Evolutionary conservation across 2,888 invertebrate species (phyloP).

Genomic region (Ptychoptera albimana): DNA sequence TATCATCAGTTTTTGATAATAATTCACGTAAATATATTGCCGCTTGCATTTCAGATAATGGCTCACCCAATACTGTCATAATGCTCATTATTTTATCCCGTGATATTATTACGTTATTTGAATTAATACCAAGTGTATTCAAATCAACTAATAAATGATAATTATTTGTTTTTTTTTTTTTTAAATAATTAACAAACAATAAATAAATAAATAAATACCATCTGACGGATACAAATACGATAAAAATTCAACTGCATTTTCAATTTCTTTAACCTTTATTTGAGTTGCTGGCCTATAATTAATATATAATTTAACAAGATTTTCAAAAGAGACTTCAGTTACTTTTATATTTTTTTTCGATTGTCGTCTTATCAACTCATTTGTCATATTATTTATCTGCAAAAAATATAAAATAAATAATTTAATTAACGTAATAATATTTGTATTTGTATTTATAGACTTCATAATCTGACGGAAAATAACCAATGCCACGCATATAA

Average conservation of each 20-base stretch:
- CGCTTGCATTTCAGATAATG: constrained; percentile 7
- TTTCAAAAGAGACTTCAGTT: constrained; percentile 39
- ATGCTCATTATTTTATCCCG: constrained; percentile 7
- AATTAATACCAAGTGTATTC: neutral
- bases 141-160: neutral
- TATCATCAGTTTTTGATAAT: neutral
- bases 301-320: constrained; percentile 46
- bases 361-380: constrained; percentile 32
- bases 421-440: neutral
- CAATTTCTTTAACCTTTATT: constrained; percentile 31
- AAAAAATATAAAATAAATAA: constrained; percentile 7
- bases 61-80: constrained; percentile 9
- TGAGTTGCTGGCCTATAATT: constrained; percentile 49
- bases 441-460: constrained; percentile 28
- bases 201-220: neutral
- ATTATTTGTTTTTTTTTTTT: neutral
- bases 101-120: constrained; percentile 1
- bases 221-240: constrained; percentile 1
- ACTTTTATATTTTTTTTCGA: neutral
- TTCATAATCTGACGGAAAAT: constrained; percentile 58
- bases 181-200: neutral
- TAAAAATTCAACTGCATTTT: constrained; percentile 15
- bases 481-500: constrained; percentile 58
- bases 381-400: constrained; percentile 42
- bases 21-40: constrained; percentile 8